phyloP scores from a whole-genome alignment of 2,797 vertebrate species.

The Enoplosus armatus region DNA sequence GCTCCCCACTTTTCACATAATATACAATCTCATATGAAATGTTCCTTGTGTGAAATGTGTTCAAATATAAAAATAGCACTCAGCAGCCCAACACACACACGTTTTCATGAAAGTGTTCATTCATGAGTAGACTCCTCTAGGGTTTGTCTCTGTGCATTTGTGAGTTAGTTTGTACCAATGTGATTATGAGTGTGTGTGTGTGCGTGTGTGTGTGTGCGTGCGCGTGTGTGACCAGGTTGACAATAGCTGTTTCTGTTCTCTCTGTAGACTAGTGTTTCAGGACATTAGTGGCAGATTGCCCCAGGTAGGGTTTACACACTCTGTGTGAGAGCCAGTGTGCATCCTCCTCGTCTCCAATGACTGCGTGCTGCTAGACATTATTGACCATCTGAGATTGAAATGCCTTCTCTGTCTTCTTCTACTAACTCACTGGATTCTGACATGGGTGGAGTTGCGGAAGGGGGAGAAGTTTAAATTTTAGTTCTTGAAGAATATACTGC shows the following conservation, averaged over 20 bases:
- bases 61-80: conserved; percentile 2
- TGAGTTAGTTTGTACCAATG: conserved; percentile 76
- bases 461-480: conserved; percentile 75
- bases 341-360: conserved; percentile 86
- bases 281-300: conserved; percentile 99
- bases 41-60: not conserved
- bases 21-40: not conserved
- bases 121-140: conserved; percentile 78
- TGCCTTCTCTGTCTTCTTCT: conserved; percentile 87
- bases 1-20: not conserved
- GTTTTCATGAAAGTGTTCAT: conserved; percentile 44
- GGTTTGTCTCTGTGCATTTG: conserved; percentile 81
- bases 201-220: conserved; percentile 56
- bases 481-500: not conserved
- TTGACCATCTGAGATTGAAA: conserved; percentile 89
- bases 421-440: conserved; percentile 90
- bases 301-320: conserved; percentile 94
- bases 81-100: conserved; percentile 7
- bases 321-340: conserved; percentile 86
- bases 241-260: conserved; percentile 90
- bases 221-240: conserved; percentile 82
- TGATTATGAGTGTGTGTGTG: conserved; percentile 66
- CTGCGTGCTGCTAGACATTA: conserved; percentile 87
- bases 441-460: conserved; percentile 86
- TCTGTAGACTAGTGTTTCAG: conserved; percentile 99